These are phyloP conservation scores for Chloroceryle amazona DNA, from an alignment of 2,797 vertebrate genomes.

Conservation along the genomic window DNA sequence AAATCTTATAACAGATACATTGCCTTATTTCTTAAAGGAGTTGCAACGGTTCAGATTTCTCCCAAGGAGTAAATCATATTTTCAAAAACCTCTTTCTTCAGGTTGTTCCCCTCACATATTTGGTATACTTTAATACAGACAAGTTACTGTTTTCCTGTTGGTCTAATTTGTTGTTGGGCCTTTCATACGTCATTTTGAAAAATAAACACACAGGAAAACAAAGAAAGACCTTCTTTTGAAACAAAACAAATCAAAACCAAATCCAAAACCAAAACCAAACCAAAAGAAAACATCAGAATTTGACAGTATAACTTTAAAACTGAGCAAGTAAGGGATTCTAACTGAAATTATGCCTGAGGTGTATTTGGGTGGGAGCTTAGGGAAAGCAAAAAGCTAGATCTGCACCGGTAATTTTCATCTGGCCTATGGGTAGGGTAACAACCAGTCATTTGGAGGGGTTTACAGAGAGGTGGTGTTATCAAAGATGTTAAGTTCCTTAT, in stretches of 20 bases:
- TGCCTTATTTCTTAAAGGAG: not conserved
- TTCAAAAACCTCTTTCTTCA: not conserved
- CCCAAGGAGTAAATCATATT: not conserved
- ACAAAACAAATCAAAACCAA: too few species aligned
- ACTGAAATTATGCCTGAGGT: not conserved
- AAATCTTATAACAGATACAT: not conserved
- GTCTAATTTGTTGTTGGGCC: not conserved
- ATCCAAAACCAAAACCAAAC: too few species aligned
- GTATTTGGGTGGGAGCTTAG: not conserved
- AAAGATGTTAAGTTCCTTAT: not conserved
- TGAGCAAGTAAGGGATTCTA: rapidly evolving
- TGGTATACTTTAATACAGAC: not conserved
- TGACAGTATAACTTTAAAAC: not conserved
- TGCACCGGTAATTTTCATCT: not conserved
- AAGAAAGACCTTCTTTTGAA: not conserved
- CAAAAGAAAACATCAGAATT: not conserved
- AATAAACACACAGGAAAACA: not conserved
- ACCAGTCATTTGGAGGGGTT: not conserved
- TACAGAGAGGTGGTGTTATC: not conserved
- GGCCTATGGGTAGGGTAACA: rapidly evolving
- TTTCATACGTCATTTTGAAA: not conserved
- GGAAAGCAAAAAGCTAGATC: not conserved
- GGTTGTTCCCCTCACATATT: not conserved
- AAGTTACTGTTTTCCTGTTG: not conserved
- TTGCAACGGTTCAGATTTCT: not conserved